Conservation (phyloP, 2,113 vertebrate genomes). For the Carettochelys insculpta region DNA sequence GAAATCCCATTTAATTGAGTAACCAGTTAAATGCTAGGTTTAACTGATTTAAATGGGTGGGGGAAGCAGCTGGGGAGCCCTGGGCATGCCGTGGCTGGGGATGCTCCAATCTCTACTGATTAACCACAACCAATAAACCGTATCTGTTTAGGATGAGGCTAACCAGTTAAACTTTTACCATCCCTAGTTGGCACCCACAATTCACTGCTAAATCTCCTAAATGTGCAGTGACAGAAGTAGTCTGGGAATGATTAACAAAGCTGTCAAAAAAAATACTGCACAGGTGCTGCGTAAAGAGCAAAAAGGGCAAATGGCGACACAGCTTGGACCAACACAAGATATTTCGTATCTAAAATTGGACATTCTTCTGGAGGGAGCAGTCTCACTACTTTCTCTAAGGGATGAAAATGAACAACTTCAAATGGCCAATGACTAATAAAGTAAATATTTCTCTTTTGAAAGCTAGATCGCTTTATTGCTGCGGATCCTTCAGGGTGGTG, state of each 20-base stretch:
- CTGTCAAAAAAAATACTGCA: neutral
- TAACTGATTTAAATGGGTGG: too few relatives aligned
- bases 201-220: neutral
- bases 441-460: neutral
- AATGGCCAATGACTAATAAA: neutral
- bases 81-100: too few relatives aligned
- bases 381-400: neutral
- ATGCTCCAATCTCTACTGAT: too few relatives aligned
- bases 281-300: neutral
- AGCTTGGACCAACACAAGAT: neutral
- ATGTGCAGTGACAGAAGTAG: neutral
- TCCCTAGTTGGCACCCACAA: neutral
- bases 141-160: too few relatives aligned
- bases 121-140: too few relatives aligned
- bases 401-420: neutral
- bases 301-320: neutral
- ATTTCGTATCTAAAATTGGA: neutral
- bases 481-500: neutral
- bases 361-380: neutral
- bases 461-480: fast-evolving
- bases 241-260: neutral
- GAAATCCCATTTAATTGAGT: too few relatives aligned
- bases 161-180: too few relatives aligned
- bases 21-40: too few relatives aligned
- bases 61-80: too few relatives aligned